Percentiles rank a stretch among this genome's conserved stretches.
Conservation (phyloP, 2,888 invertebrate genomes). For the Tiliacea citrago region DNA sequence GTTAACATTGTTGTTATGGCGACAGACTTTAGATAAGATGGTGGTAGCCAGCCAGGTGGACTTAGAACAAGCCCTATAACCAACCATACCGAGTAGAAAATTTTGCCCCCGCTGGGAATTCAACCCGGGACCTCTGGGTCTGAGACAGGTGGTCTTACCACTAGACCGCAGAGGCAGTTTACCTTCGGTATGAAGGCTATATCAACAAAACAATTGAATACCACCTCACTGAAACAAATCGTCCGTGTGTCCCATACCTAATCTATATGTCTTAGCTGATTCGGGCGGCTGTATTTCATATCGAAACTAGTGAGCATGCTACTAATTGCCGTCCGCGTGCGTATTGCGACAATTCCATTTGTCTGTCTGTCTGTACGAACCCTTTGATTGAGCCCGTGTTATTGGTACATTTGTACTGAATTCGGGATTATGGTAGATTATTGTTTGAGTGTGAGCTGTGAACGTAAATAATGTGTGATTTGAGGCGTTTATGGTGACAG, state of each 20-base stretch:
- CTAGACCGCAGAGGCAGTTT: no score
- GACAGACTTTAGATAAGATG: no score
- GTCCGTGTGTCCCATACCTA: slow-evolving; percentile 77
- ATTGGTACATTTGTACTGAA: slow-evolving; percentile 49
- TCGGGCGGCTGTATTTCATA: slow-evolving; percentile 87
- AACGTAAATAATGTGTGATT: slow-evolving; percentile 41
- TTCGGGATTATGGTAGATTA: slow-evolving; percentile 53
- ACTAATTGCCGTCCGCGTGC: slow-evolving; percentile 83
- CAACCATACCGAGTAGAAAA: no score
- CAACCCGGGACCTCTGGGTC: no score
- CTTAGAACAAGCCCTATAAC: no score
- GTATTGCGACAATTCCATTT: slow-evolving; percentile 83
- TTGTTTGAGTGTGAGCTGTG: slow-evolving; percentile 37
- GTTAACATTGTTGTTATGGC: no score
- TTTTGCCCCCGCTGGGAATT: no score
- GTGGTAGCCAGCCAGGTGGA: no score
- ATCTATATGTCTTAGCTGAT: slow-evolving; percentile 88
- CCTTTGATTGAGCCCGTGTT: slow-evolving; percentile 67
- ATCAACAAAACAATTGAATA: not conserved
- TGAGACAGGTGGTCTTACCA: no score
- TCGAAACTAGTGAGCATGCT: slow-evolving; percentile 81
- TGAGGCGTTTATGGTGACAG: slow-evolving; percentile 41
- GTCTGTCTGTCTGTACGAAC: slow-evolving; percentile 74
- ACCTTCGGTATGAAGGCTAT: no score
- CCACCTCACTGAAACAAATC: slow-evolving; percentile 24